Evolutionary conservation across 2,797 vertebrate species (phyloP).

Genomic region (Dipus sagitta): DNA sequence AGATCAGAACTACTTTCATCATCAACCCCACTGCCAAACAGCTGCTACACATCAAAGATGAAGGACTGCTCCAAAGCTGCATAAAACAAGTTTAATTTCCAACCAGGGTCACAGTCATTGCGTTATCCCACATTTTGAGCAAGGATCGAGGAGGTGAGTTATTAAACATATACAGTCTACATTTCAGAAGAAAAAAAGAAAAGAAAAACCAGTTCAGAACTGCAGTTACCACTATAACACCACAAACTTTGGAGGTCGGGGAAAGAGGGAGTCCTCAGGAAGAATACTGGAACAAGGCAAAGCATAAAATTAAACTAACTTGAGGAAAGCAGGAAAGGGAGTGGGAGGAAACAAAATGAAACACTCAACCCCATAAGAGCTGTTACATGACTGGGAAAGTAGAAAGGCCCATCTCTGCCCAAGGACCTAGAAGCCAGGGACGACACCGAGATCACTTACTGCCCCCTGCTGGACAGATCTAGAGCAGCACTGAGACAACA

Average conservation of each 20-base stretch:
- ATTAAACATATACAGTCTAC: constrained; percentile 81
- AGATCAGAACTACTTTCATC: constrained; percentile 4
- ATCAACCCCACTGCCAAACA: background rate
- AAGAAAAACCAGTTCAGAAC: constrained; percentile 83
- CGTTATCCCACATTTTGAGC: constrained; percentile 83
- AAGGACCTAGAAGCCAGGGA: background rate
- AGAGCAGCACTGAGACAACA: constrained; percentile 46
- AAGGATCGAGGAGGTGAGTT: constrained; percentile 76
- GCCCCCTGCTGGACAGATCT: constrained; percentile 74
- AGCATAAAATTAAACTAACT: constrained; percentile 82
- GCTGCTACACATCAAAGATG: constrained; percentile 75
- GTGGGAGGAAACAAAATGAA: constrained; percentile 64
- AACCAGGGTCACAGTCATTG: constrained; percentile 86
- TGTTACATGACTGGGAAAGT: constrained; percentile 54
- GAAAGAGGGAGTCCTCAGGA: constrained; percentile 37
- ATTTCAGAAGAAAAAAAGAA: constrained; percentile 79
- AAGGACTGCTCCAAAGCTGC: constrained; percentile 82
- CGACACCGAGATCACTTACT: constrained; percentile 40
- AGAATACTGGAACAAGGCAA: constrained; percentile 73
- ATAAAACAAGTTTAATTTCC: constrained; percentile 90
- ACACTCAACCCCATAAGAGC: constrained; percentile 48
- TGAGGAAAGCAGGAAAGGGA: constrained; percentile 41
- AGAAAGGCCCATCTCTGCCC: background rate
- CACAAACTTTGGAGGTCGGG: constrained; percentile 72
- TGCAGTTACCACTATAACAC: constrained; percentile 84